Evolutionary conservation across 1,140 invertebrate species (phyloP), one percentile per base, ranked within the genome.

Genomic region (Lucilia sericata): DNA sequence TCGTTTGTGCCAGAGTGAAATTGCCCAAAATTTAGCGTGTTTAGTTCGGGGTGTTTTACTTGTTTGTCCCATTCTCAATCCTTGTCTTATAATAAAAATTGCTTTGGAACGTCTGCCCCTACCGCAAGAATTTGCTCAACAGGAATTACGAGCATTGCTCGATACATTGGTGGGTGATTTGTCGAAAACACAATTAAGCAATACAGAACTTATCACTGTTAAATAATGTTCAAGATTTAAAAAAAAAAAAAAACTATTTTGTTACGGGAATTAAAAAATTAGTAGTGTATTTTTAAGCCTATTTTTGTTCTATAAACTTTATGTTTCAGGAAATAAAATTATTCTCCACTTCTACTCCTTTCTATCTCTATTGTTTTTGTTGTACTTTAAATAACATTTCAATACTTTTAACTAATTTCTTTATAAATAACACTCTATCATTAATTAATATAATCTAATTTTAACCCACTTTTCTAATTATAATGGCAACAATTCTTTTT

Each of bases 1-100:
- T 88, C 93, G 92, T 92, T 95, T 87, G 19, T 93, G 90, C 85
- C 84, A 92, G 89, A 85, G 92, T 88, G 83, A 87, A 84, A 87
- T 88, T 83, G 74, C 91, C 84, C 88, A 91, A 75, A 87, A 88
- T 74, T 82, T 90, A 12, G 87, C 87, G 25, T 89, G 87, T 55
- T 65, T 91, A 80, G 86, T 91, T 30, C 86, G 88, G 75, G 89
- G 88, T 30, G 86, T 91, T 83, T 85, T 87, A 85, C 87, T 90
- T 65, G 86, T 90, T 5, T 87, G 85, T 65, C 85, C 87, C 9
- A 87, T 87, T 21, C 84, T 89, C 19, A 87, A 91, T 84, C 85
- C 89, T 2, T 90, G 87, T 81, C 55, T 86, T 8, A 86, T 90
- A 13, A 82, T 91, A 0, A 88, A 89, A 84, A 86, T 89, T 47